Conservation (phyloP, 2,797 vertebrate genomes). For the Melanotaenia parkinsoni region DNA sequence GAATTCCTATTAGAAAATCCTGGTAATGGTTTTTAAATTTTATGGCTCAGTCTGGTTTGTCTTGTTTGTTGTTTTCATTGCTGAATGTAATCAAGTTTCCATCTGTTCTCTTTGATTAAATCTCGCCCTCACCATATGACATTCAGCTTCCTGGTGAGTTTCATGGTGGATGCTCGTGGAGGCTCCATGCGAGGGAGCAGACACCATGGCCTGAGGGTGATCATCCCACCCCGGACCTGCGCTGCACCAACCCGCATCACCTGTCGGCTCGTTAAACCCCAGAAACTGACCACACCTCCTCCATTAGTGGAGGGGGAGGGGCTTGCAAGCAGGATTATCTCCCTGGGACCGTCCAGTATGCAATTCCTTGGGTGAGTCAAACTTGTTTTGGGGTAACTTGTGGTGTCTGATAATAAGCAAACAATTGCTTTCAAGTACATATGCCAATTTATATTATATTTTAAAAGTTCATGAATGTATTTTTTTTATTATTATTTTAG, state of each 20-base stretch:
- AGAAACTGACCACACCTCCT: constrained; percentile 92
- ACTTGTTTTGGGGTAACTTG: not conserved
- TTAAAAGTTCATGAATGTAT: not conserved
- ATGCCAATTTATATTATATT: not conserved
- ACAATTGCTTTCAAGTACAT: not conserved
- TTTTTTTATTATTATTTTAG: not conserved
- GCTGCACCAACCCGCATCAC: constrained; percentile 95
- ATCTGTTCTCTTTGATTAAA: not conserved
- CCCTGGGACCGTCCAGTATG: constrained; percentile 92
- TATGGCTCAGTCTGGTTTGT: not conserved
- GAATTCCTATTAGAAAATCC: not conserved
- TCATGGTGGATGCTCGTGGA: constrained; percentile 98
- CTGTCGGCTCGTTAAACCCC: constrained; percentile 96
- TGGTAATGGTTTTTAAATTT: not conserved
- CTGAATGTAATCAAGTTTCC: constrained; percentile 3
- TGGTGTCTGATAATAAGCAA: not conserved
- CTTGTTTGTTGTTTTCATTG: not conserved
- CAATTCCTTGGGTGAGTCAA: constrained; percentile 93
- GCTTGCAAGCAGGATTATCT: constrained; percentile 93
- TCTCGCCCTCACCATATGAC: not conserved
- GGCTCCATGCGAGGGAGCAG: constrained; percentile 97
- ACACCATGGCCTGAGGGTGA: constrained; percentile 92
- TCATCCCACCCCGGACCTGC: constrained; percentile 94
- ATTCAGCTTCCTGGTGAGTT: constrained; percentile 95
- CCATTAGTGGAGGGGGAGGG: constrained; percentile 95